phyloP scores from a whole-genome alignment of 2,113 vertebrate genomes.

The Agapornis roseicollis region DNA sequence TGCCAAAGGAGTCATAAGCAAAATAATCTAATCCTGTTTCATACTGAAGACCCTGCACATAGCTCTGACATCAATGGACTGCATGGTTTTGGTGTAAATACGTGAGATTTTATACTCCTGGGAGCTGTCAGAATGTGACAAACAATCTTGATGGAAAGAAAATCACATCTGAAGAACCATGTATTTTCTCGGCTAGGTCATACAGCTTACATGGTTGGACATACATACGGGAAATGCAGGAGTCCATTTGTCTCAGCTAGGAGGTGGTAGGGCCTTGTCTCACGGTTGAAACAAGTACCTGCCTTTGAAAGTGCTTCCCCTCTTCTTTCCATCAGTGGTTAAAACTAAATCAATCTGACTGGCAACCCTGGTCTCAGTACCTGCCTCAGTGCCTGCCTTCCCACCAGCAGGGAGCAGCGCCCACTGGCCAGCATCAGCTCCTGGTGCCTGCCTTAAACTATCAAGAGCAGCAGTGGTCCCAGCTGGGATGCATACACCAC shows the following conservation, averaged over 20 bases:
- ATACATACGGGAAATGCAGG: neutral
- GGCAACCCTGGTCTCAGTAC: neutral
- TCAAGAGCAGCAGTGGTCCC: neutral
- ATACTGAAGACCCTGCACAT: neutral
- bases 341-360: neutral
- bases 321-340: neutral
- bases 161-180: neutral
- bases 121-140: neutral
- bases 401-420: neutral
- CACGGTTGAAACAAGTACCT: neutral
- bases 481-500: neutral
- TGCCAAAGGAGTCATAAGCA: neutral
- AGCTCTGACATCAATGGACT: neutral
- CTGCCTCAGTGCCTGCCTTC: neutral
- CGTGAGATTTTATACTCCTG: neutral
- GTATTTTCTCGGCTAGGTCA: neutral
- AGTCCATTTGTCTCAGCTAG: neutral
- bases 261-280: neutral
- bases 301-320: neutral
- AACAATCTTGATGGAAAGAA: neutral
- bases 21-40: neutral
- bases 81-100: neutral
- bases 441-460: neutral
- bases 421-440: fast-evolving
- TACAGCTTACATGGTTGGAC: neutral